phyloP scores from a whole-genome alignment of 2,888 invertebrate species.

The Heliconius ismenius region DNA sequence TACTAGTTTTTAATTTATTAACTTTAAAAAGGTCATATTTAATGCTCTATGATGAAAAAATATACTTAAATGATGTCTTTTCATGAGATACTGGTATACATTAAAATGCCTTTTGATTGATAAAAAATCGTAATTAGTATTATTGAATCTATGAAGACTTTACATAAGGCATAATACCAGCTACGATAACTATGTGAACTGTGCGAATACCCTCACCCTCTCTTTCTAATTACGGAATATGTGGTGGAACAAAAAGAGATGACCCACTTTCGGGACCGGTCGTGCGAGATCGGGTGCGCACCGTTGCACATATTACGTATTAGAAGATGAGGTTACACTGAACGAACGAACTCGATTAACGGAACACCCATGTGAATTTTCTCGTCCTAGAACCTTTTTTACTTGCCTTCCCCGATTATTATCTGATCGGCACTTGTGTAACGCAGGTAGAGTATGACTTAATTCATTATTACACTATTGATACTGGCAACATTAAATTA shows the following conservation, averaged over 20 bases:
- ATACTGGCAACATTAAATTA: constrained; percentile 6
- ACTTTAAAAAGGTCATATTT: no score
- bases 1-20: no score
- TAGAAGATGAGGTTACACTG: constrained; percentile 74
- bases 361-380: constrained; percentile 80
- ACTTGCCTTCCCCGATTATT: constrained; percentile 69
- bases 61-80: no score
- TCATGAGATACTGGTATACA: background rate
- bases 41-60: no score
- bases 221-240: constrained; percentile 80
- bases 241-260: constrained; percentile 82
- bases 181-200: constrained; percentile 53
- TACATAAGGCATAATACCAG: constrained; percentile 52
- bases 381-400: constrained; percentile 79
- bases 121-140: constrained; percentile 29
- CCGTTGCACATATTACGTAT: constrained; percentile 80
- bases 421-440: constrained; percentile 68
- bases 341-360: constrained; percentile 64
- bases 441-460: constrained; percentile 42
- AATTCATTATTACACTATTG: constrained; percentile 19
- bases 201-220: constrained; percentile 59
- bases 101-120: background rate
- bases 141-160: constrained; percentile 51
- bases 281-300: constrained; percentile 79
- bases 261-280: constrained; percentile 80